Evolutionary conservation across 2,888 invertebrate genomes (phyloP).

Genomic region (Slavum lentiscoides): DNA sequence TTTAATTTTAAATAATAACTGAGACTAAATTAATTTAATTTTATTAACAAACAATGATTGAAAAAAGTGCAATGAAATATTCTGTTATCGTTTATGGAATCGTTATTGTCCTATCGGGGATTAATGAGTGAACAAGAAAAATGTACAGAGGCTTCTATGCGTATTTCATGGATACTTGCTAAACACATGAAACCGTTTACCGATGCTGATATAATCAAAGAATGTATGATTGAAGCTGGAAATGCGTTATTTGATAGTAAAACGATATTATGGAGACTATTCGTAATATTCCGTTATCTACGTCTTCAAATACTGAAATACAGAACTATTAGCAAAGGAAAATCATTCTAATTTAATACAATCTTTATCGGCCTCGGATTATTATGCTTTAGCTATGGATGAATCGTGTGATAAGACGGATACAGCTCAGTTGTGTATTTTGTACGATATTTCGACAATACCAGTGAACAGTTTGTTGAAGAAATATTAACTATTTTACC

Average conservation of each 20-base stretch:
- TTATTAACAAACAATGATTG: no score
- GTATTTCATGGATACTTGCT: constrained; percentile 19
- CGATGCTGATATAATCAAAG: constrained; percentile 33
- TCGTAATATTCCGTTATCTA: constrained; percentile 8
- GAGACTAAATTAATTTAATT: no score
- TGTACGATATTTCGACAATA: no score
- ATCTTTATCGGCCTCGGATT: not conserved
- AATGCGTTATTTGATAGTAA: constrained; percentile 34
- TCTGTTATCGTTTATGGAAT: no score
- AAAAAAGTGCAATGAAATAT: no score
- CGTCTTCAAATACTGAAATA: not conserved
- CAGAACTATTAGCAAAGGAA: constrained; percentile 5
- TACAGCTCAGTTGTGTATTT: not conserved
- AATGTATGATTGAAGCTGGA: constrained; percentile 30
- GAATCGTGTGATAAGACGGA: not conserved
- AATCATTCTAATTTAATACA: constrained; percentile 5
- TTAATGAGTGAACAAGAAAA: constrained; percentile 45
- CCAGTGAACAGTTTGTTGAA: no score
- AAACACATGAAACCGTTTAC: constrained; percentile 28
- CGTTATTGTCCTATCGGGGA: no score
- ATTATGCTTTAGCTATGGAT: constrained; percentile 1
- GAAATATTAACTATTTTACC: no score
- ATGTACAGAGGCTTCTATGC: constrained; percentile 35
- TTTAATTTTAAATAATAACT: no score
- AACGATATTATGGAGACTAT: constrained; percentile 27